Conservation (phyloP, 1,140 invertebrate species). For the Megathymus violae region DNA sequence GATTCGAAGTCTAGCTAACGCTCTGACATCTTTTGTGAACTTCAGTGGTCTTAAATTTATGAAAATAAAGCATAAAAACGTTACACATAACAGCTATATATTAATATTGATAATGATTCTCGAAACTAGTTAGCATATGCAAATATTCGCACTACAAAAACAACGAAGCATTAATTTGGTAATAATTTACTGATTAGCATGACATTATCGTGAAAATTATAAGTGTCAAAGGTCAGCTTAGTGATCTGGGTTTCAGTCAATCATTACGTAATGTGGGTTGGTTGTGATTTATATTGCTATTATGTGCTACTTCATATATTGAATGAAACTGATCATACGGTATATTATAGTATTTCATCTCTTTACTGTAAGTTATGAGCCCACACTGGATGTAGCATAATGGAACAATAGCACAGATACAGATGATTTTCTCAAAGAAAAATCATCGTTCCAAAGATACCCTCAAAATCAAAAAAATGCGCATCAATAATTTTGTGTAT, state of each 20-base stretch:
- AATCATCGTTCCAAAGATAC: too few relatives aligned
- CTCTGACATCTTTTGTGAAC: too few relatives aligned
- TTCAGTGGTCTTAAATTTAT: too few relatives aligned
- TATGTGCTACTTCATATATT: conserved; percentile 20
- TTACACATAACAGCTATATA: not conserved
- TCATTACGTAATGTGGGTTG: conserved; percentile 52
- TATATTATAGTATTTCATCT: too few relatives aligned
- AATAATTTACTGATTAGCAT: conserved; percentile 40
- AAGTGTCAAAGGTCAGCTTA: conserved; percentile 46
- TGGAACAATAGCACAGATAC: too few relatives aligned
- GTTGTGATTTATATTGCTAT: conserved; percentile 34
- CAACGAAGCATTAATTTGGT: conserved; percentile 38
- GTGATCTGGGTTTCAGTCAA: conserved; percentile 43
- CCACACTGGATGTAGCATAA: too few relatives aligned
- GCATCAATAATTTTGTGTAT: too few relatives aligned
- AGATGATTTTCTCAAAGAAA: too few relatives aligned
- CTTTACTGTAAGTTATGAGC: too few relatives aligned
- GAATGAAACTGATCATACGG: conserved; percentile 32
- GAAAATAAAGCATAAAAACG: too few relatives aligned
- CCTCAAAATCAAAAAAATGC: too few relatives aligned
- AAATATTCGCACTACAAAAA: conserved; percentile 6
- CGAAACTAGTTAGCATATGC: not conserved
- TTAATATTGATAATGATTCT: not conserved
- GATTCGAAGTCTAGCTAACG: too few relatives aligned
- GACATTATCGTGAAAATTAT: conserved; percentile 46